Evolutionary conservation across 2,888 invertebrate species (phyloP), one percentile per base, ranked within the genome.

Genomic region (Chymomyza amoena): DNA sequence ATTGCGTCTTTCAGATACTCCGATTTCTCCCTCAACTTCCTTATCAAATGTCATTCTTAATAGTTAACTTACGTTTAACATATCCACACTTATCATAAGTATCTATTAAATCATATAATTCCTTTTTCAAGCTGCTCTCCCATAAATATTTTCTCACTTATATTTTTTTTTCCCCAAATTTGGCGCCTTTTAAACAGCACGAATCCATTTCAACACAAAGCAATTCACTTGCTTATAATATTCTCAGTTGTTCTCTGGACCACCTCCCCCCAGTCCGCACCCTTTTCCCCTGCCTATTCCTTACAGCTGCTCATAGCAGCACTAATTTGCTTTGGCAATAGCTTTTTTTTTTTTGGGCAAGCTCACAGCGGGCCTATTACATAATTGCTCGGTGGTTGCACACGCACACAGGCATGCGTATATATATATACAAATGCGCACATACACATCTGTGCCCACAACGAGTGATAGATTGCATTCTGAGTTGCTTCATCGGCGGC

Each of bases 381-480:
- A 39, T 60, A 64, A 76, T 76, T 76, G 72, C 76, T 76, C 54
- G 54, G 18, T 54, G 18, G 20, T 20, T 54, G 54, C 54, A 20
- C 54, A 54, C 16, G 13, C 7, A 54, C 18, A 54, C 54, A 51
- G 51, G n/a, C 16, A 51, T 51, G 2, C n/a, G 7, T 52, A 16
- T 9, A 36, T 9, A 36, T 9, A 36, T 36, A 9, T 9, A 36
- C 36, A 6, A 36, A 9, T 36, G 7, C 36, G 9, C 9, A 36
- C 36, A 36, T 18, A 62, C 59, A 62, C 61, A 67, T 64, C 63
- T 67, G 75, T 65, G 54, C 71, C 52, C 32, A 52, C 65, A 69
- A 64, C 75, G 77, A 69, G 84, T 83, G 83, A 83, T 83, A 83
- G 83, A 83, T 85, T 85, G 83, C 83, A 85, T 85, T 85, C 83